Percentiles rank a stretch among this genome's conserved stretches.
These are phyloP conservation scores for Tauraco erythrolophus DNA, from an alignment of 2,113 vertebrate species.

Conservation along the genomic window DNA sequence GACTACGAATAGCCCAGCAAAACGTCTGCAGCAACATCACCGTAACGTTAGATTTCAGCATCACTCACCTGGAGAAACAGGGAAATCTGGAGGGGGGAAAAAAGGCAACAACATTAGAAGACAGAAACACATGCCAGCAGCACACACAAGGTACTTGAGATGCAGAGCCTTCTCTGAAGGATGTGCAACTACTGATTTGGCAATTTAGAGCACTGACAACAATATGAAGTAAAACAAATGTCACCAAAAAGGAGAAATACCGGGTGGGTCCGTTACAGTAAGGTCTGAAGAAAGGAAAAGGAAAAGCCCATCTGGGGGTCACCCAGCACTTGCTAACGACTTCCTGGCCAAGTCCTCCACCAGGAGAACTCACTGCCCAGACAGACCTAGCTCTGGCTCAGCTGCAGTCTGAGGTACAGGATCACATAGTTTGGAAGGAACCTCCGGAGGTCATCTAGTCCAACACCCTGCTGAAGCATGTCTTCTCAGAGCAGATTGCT, in stretches of 20 bases:
- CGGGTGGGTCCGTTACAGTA: background rate
- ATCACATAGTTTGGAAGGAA: background rate
- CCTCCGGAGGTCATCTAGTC: background rate
- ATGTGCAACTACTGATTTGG: background rate
- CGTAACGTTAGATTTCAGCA: background rate
- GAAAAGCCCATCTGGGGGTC: background rate
- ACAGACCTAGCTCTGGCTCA: background rate
- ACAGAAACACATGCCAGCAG: background rate
- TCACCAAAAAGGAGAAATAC: background rate
- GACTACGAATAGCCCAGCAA: background rate
- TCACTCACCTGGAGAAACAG: constrained; percentile 59
- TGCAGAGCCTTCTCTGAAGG: background rate
- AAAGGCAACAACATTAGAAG: constrained; percentile 8
- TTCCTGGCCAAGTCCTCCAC: background rate
- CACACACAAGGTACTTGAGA: background rate
- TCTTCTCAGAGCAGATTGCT: background rate
- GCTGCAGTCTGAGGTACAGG: background rate
- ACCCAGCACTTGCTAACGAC: background rate
- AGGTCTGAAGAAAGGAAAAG: background rate
- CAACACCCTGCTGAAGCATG: background rate
- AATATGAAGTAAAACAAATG: background rate
- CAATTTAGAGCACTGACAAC: background rate
- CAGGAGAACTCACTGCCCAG: background rate
- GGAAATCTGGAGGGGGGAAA: constrained; percentile 62
- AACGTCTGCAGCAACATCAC: background rate